Conservation (phyloP, 2,888 invertebrate species). For the Diloba caeruleocephala region DNA sequence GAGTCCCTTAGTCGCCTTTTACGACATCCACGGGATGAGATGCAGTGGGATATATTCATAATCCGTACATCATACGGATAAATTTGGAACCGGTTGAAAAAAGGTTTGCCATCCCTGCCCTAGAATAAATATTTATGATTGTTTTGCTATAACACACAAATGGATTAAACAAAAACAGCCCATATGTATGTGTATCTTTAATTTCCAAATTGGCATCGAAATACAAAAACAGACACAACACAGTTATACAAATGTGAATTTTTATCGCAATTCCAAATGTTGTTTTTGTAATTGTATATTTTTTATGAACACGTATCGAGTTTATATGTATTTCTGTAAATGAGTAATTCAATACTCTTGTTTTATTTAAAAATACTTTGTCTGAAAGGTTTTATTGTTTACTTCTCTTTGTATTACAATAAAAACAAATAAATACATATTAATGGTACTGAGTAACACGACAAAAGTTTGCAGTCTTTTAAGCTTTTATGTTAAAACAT, state of each 20-base stretch:
- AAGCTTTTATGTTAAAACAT: slow-evolving; percentile 11
- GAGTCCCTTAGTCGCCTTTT: no score
- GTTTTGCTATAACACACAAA: no score
- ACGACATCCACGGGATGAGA: no score
- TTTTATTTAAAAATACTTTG: slow-evolving; percentile 18
- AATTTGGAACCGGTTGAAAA: no score
- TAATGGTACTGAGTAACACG: not conserved
- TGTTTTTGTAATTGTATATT: not conserved
- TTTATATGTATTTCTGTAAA: not conserved
- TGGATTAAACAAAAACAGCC: no score
- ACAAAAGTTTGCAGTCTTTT: not conserved
- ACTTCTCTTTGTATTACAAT: slow-evolving; percentile 12
- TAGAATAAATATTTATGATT: no score
- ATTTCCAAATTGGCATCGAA: slow-evolving; percentile 11
- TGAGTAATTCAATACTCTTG: slow-evolving; percentile 8
- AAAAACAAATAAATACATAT: slow-evolving; percentile 2
- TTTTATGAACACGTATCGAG: slow-evolving; percentile 2
- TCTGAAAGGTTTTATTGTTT: slow-evolving; percentile 24
- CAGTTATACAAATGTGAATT: not conserved
- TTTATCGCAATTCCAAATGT: slow-evolving; percentile 6
- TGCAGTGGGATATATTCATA: no score
- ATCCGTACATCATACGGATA: no score
- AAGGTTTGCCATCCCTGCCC: no score
- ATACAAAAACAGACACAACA: not conserved
- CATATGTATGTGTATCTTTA: no score